A percentile compares a stretch with the other conserved stretches of the same genome.
phyloP scores from a whole-genome alignment of 37 sponge, comb jelly and placozoan genomes.

The Bolinopsis microptera region DNA sequence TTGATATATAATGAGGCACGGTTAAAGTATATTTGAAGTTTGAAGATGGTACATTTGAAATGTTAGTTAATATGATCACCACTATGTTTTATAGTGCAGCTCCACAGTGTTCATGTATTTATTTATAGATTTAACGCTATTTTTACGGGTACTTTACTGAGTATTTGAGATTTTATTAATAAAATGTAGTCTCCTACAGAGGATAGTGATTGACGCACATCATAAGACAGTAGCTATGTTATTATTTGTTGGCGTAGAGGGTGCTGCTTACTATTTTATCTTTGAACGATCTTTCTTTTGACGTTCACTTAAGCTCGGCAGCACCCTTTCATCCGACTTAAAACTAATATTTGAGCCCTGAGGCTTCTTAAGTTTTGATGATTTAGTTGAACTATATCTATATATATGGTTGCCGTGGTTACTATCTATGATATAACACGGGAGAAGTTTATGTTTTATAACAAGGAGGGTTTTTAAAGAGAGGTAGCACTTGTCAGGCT shows the following conservation, averaged over 20 bases:
- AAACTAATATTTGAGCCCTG: neutral
- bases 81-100: neutral
- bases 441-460: neutral
- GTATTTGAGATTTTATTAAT: constrained; percentile 13
- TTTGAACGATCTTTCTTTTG: neutral
- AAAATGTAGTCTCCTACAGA: neutral
- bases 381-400: neutral
- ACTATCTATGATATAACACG: neutral
- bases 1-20: neutral
- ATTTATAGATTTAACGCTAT: neutral
- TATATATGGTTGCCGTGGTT: neutral
- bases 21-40: constrained; percentile 25
- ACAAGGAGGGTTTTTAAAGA: neutral
- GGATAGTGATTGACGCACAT: neutral
- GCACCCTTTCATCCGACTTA: neutral
- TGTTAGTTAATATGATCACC: neutral
- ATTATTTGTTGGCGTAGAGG: neutral
- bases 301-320: neutral
- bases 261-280: neutral
- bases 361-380: neutral
- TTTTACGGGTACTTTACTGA: neutral
- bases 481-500: neutral
- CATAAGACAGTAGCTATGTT: neutral
- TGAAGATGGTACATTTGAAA: neutral
- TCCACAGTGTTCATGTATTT: neutral